Percentiles rank a stretch among this genome's conserved stretches.
Evolutionary conservation across 2,888 invertebrate genomes (phyloP).

Genomic region (Pyrgus malvae): DNA sequence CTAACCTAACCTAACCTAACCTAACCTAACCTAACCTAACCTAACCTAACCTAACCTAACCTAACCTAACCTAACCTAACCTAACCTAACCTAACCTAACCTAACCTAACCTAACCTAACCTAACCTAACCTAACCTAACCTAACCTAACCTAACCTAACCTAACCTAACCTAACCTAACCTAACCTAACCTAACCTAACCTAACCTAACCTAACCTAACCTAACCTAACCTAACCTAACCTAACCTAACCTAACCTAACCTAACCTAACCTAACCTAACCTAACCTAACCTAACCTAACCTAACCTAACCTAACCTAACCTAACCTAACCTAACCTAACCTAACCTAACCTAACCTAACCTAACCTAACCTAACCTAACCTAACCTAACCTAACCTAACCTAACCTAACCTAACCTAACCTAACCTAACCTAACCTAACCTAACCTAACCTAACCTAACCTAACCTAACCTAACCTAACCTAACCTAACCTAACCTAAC

Average conservation of each 20-base stretch:
- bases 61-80: slow-evolving; percentile 5
- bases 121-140: slow-evolving; percentile 5
- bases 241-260: slow-evolving; percentile 5
- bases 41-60: slow-evolving; percentile 5
- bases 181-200: slow-evolving; percentile 5
- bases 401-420: slow-evolving; percentile 29
- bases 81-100: slow-evolving; percentile 5
- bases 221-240: slow-evolving; percentile 5
- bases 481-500: slow-evolving; percentile 27
- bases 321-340: slow-evolving; percentile 17
- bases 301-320: slow-evolving; percentile 5
- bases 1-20: slow-evolving; percentile 5
- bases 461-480: slow-evolving; percentile 28
- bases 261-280: slow-evolving; percentile 5
- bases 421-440: slow-evolving; percentile 29
- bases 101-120: slow-evolving; percentile 5
- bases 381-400: slow-evolving; percentile 31
- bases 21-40: slow-evolving; percentile 5
- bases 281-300: slow-evolving; percentile 5
- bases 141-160: slow-evolving; percentile 5
- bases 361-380: slow-evolving; percentile 33
- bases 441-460: slow-evolving; percentile 29
- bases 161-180: slow-evolving; percentile 5
- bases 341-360: slow-evolving; percentile 31
- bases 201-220: slow-evolving; percentile 5